A percentile compares a stretch with the other conserved stretches of the same genome.
Conservation (phyloP, 2,113 vertebrate species). For the Pyrgilauda ruficollis region DNA sequence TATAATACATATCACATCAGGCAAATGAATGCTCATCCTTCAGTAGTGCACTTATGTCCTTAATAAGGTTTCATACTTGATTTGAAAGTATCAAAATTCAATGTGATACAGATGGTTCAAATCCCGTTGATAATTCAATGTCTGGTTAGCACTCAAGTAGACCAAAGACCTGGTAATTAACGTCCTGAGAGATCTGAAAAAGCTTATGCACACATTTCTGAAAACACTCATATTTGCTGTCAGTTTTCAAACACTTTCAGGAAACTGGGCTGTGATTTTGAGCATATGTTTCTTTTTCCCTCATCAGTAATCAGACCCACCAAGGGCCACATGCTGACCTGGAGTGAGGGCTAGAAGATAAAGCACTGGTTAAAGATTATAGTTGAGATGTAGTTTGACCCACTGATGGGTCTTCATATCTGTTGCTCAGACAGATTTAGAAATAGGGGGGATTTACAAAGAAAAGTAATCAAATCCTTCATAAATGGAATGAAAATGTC, state of each 20-base stretch:
- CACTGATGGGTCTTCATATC: not conserved
- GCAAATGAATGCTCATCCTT: not conserved
- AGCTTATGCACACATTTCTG: slow-evolving; percentile 59
- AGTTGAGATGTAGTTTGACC: not conserved
- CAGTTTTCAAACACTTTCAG: slow-evolving; percentile 61
- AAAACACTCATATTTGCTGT: slow-evolving; percentile 52
- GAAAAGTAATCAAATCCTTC: not conserved
- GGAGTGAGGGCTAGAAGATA: not conserved
- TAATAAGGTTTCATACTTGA: not conserved
- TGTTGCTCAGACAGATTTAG: not conserved
- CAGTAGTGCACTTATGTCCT: not conserved
- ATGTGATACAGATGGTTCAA: slow-evolving; percentile 40
- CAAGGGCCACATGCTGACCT: not conserved
- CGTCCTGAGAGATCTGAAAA: slow-evolving; percentile 41
- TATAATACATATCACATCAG: not conserved
- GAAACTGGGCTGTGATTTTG: slow-evolving; percentile 63
- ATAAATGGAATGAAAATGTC: not conserved
- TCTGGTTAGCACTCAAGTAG: slow-evolving; percentile 48
- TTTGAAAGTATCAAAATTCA: not conserved
- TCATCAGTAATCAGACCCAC: slow-evolving; percentile 36
- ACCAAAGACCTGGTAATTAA: slow-evolving; percentile 55
- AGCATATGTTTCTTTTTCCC: slow-evolving; percentile 61
- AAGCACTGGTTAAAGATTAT: not conserved
- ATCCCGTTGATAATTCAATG: slow-evolving; percentile 45
- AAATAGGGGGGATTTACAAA: not conserved